phyloP scores from a whole-genome alignment of 2,797 vertebrate genomes.

The Phrynocephalus guinanensis region DNA sequence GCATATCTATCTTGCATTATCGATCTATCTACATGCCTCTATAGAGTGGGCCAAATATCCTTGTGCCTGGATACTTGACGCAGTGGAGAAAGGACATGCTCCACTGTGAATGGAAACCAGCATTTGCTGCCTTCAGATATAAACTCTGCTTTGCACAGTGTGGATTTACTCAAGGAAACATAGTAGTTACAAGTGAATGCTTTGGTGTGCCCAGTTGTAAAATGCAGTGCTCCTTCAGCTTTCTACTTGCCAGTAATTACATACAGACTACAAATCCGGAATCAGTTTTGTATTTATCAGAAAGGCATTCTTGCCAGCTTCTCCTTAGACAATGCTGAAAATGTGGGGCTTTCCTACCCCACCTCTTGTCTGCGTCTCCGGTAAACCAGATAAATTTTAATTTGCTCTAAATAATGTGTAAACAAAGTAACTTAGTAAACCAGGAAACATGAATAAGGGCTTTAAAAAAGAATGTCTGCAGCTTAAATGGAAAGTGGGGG shows the following conservation, averaged over 20 bases:
- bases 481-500: slow-evolving; percentile 18
- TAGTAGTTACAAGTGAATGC: slow-evolving; percentile 65
- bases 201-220: slow-evolving; percentile 63
- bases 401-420: slow-evolving; percentile 44
- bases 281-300: slow-evolving; percentile 79
- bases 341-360: slow-evolving; percentile 58
- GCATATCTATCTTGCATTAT: slow-evolving; percentile 6
- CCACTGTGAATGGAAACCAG: slow-evolving; percentile 41
- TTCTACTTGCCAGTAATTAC: slow-evolving; percentile 77
- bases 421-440: slow-evolving; percentile 59
- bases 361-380: slow-evolving; percentile 46
- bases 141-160: slow-evolving; percentile 58
- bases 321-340: slow-evolving; percentile 69
- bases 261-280: slow-evolving; percentile 76
- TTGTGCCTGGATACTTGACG: slow-evolving; percentile 25
- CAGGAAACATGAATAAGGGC: slow-evolving; percentile 50
- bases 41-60: slow-evolving; percentile 46
- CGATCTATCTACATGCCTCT: slow-evolving; percentile 42
- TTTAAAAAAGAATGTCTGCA: slow-evolving; percentile 44
- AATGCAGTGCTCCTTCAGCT: slow-evolving; percentile 68
- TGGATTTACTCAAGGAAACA: slow-evolving; percentile 61
- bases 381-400: slow-evolving; percentile 61
- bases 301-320: slow-evolving; percentile 71
- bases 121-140: slow-evolving; percentile 47
- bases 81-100: slow-evolving; percentile 41